Conservation (phyloP, 2,888 invertebrate genomes). For the Acronicta alni region DNA sequence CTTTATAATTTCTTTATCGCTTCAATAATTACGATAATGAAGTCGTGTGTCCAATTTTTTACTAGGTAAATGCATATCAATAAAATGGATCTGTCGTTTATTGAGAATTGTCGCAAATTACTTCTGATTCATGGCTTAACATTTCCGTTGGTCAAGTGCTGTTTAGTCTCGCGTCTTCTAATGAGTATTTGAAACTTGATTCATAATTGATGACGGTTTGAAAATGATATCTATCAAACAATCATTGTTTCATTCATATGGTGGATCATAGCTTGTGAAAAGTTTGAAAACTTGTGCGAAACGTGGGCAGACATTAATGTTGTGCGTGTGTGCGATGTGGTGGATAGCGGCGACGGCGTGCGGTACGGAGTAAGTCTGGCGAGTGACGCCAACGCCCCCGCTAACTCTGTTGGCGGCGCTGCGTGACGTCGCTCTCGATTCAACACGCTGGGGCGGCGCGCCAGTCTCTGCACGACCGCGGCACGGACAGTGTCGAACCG, state of each 20-base stretch:
- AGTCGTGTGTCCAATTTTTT: not conserved
- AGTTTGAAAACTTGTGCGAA: constrained; percentile 64
- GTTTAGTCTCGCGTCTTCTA: constrained; percentile 71
- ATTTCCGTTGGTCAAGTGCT: constrained; percentile 47
- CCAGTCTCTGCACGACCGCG: constrained; percentile 86
- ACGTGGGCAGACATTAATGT: constrained; percentile 40
- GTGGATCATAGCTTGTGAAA: constrained; percentile 61
- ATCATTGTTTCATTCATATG: constrained; percentile 62
- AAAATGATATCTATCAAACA: constrained; percentile 57
- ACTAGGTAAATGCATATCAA: constrained; percentile 8
- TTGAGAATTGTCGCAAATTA: constrained; percentile 4
- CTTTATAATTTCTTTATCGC: not conserved
- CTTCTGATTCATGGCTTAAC: constrained; percentile 40
- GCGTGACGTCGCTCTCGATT: constrained; percentile 53
- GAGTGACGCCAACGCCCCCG: constrained; percentile 81
- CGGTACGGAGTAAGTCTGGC: constrained; percentile 64
- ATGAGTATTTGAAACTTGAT: constrained; percentile 55
- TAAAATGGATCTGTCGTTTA: constrained; percentile 10
- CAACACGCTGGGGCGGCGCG: constrained; percentile 57
- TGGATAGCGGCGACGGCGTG: constrained; percentile 43
- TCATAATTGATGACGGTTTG: constrained; percentile 41
- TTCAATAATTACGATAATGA: constrained; percentile 4
- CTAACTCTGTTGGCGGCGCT: constrained; percentile 57
- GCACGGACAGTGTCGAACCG: constrained; percentile 87
- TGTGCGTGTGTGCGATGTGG: constrained; percentile 52